Conservation (phyloP, 2,888 invertebrate genomes). For the Flexamia atlantica region DNA sequence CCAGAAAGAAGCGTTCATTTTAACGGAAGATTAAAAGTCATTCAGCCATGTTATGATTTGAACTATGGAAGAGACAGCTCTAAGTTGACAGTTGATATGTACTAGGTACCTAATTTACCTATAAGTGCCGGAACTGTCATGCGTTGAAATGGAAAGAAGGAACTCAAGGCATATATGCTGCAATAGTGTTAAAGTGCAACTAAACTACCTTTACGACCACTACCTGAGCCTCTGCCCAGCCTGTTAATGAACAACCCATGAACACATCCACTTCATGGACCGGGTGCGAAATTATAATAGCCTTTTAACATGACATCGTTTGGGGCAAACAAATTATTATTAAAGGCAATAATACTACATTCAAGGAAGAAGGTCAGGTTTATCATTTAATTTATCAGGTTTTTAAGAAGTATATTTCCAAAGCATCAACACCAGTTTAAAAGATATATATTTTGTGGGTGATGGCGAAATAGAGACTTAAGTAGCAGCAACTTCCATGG, state of each 20-base stretch:
- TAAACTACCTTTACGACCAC: slow-evolving; percentile 37
- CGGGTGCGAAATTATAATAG: slow-evolving; percentile 63
- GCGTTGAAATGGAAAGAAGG: slow-evolving; percentile 45
- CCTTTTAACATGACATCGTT: slow-evolving; percentile 66
- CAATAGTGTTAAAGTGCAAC: slow-evolving; percentile 59
- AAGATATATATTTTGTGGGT: slow-evolving; percentile 68
- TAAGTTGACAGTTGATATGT: too few relatives aligned
- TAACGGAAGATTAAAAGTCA: background rate
- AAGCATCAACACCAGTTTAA: slow-evolving; percentile 60
- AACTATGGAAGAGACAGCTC: background rate
- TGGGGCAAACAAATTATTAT: slow-evolving; percentile 59
- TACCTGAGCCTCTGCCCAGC: slow-evolving; percentile 57
- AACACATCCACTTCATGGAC: slow-evolving; percentile 59
- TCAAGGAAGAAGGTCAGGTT: slow-evolving; percentile 32
- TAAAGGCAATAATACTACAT: slow-evolving; percentile 20
- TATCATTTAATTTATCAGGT: slow-evolving; percentile 32
- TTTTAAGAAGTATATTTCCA: slow-evolving; percentile 63
- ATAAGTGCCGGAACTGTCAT: background rate
- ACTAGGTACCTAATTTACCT: background rate
- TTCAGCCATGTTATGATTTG: background rate
- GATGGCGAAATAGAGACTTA: background rate
- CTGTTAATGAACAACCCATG: slow-evolving; percentile 32
- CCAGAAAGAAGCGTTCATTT: background rate
- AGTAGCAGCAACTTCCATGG: background rate
- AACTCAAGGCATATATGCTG: slow-evolving; percentile 63